A percentile compares a stretch with the other conserved stretches of the same genome.
phyloP scores from a whole-genome alignment of 1,140 invertebrate species.

The Cataglyphis hispanica region DNA sequence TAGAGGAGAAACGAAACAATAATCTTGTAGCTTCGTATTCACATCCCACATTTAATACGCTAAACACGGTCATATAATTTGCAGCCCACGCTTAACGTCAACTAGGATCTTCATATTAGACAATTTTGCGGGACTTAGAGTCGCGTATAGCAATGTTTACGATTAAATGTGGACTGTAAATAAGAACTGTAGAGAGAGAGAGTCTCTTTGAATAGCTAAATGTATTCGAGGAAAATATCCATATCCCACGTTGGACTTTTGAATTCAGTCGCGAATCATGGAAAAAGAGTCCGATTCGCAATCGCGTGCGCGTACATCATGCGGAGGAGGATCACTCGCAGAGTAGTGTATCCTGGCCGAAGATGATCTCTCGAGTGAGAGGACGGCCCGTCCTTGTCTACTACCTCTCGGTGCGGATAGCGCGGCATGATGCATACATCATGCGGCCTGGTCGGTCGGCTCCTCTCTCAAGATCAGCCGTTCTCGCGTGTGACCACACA shows the following conservation, averaged over 20 bases:
- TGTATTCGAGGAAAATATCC: conserved; percentile 20
- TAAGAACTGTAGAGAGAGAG: conserved; percentile 2
- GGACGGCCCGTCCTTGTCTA: conserved; percentile 72
- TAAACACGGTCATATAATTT: conserved; percentile 34
- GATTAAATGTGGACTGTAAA: conserved; percentile 33
- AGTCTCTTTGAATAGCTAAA: neutral
- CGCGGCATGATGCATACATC: conserved; percentile 64
- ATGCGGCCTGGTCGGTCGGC: conserved; percentile 43
- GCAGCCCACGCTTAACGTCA: conserved; percentile 26
- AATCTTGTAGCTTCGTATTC: conserved; percentile 6
- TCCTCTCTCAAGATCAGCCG: conserved; percentile 71
- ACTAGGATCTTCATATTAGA: conserved; percentile 29
- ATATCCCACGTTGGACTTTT: conserved; percentile 28
- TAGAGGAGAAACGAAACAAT: conserved; percentile 3
- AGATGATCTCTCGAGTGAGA: conserved; percentile 76
- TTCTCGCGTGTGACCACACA: conserved; percentile 74
- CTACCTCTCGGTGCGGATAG: conserved; percentile 51
- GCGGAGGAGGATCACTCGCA: conserved; percentile 55
- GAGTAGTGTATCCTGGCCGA: conserved; percentile 56
- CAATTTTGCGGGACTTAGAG: conserved; percentile 20
- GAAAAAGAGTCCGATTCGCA: conserved; percentile 29
- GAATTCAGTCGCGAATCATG: neutral
- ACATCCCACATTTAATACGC: conserved; percentile 40
- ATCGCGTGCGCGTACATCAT: conserved; percentile 16
- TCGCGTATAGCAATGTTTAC: conserved; percentile 34